Conservation (phyloP, 2,888 invertebrate species). For the Nomada lathburiana region DNA sequence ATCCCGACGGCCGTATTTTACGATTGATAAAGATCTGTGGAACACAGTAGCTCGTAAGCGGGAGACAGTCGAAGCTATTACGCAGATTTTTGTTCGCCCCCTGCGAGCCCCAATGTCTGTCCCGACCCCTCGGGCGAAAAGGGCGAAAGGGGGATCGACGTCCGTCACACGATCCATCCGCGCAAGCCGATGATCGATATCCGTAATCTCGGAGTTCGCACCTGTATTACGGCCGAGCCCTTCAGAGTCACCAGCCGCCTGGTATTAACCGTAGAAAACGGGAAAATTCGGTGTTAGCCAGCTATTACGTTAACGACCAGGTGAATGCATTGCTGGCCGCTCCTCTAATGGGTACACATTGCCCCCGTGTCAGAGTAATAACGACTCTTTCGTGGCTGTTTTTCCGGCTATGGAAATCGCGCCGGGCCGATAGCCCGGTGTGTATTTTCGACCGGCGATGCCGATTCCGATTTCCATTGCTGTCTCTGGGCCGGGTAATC, state of each 20-base stretch:
- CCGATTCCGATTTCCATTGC: slow-evolving; percentile 10
- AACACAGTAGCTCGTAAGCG: not conserved
- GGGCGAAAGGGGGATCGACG: not conserved
- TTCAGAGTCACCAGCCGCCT: not conserved
- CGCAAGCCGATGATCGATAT: slow-evolving; percentile 58
- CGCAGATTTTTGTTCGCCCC: slow-evolving; percentile 6
- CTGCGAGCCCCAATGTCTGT: slow-evolving; percentile 14
- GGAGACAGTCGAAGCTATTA: slow-evolving; percentile 24
- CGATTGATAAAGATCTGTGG: slow-evolving; percentile 43
- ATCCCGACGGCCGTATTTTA: slow-evolving; percentile 39
- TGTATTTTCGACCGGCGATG: slow-evolving; percentile 41
- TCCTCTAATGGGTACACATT: slow-evolving; percentile 61
- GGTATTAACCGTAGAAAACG: slow-evolving; percentile 42
- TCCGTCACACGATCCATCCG: slow-evolving; percentile 48
- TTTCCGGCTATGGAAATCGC: slow-evolving; percentile 53
- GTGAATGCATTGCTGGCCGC: slow-evolving; percentile 41
- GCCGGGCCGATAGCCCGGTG: slow-evolving; percentile 41
- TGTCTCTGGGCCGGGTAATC: slow-evolving; percentile 56
- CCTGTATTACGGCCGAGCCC: slow-evolving; percentile 28
- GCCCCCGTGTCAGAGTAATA: slow-evolving; percentile 59
- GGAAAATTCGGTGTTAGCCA: slow-evolving; percentile 47
- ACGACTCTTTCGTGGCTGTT: slow-evolving; percentile 58
- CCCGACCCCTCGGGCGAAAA: not conserved
- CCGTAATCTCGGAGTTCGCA: slow-evolving; percentile 55
- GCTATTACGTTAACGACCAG: slow-evolving; percentile 59